Evolutionary conservation across 2,888 invertebrate genomes (phyloP), one percentile per base, ranked within the genome.

Genomic region (Leptopterna dolabrata): DNA sequence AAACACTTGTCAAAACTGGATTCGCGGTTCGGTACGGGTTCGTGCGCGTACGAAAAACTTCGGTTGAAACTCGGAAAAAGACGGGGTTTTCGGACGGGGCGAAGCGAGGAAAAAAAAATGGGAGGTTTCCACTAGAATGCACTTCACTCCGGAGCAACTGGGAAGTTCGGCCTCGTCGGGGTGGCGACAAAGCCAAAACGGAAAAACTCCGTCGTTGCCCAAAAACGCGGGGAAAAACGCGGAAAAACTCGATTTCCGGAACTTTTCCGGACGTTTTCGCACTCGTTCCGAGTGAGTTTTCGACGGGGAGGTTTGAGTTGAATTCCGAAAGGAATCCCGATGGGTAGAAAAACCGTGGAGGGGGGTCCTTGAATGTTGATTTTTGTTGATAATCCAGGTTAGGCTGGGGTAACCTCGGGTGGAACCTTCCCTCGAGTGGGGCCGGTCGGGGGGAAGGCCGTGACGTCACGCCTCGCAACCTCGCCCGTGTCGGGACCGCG

Each of bases 61-160:
- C 9, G 27, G 27, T 13, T n/a, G 45, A 81, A 81, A 78, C 45
- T 45, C 4, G 30, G 43, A 43, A 78, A 55, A 81, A 55, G 16
- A 30, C 11, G 30, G 24, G 43, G 41, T 55, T 29, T 55, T 41
- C 24, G 29, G 47, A 4, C 4, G 36, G 55, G 45, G 55, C 27
- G 24, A 19, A 24, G 76, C 27, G 76, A 55, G 86, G 29, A 78
- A 78, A 86, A 55, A 86, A 86, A 86, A 86, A 86, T 85, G 85
- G 85, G 85, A 85, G 85, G 85, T 85, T 85, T 85, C 85, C 85
- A 85, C 85, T 85, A 85, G 85, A 85, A 85, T 85, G 85, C 85
- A 85, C 85, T 85, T 85, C 85, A 85, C 85, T 85, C 85, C 85
- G 47, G 85, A 76, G 85, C 85, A 19, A 41, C 78, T 63, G 71